Evolutionary conservation across 1,140 invertebrate species (phyloP), one percentile per base, ranked within the genome.

Genomic region (honey bee (Apis mellifera)): DNA sequence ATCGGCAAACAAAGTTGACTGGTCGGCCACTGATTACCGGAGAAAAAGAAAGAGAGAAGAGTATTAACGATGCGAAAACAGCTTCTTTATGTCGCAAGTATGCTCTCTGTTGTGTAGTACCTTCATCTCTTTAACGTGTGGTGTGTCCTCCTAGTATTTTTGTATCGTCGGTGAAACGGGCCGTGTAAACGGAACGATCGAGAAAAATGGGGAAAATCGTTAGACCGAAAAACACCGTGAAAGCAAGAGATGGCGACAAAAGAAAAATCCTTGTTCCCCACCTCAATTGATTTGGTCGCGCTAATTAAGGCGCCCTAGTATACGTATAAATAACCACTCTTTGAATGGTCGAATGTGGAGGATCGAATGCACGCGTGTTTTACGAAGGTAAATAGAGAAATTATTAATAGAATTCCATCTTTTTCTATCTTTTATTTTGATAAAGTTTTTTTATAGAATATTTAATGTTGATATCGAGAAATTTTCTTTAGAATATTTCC

Each of bases 1-100:
- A 82, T 82, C 80, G 80, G 54, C 65, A 19, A 82, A 48, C 72
- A 54, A 78, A 77, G 62, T 76, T 68, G 79, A 82, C 57, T 82
- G n/a, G 64, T 81, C 13, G 26, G n/a, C 7, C 55, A 13, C 19
- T 19, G 23, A 23, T 26, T 12, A 23, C 48, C 9, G 9, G 62
- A n/a, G n/a, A 64, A 15, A 54, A 15, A 12, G 52, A 54, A 13
- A 4, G 52, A 54, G 50, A 52, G 50, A 52, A n/a, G 1, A 57
- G 64, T 21, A 64, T 75, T 54, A 68, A 50, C 70, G n/a, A 60
- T 0, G 42, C 32, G 78, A 65, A 21, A 80, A 15, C 26, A 48
- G 32, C 54, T 26, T 1, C 48, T 50, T 52, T 11, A 19, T 4
- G 9, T 60, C n/a, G 12, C n/a, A 23, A 23, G 12, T 60, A 60